Base-by-base conservation (phyloP, 2,888 invertebrate genomes). In the Euphydryas editha region DNA sequence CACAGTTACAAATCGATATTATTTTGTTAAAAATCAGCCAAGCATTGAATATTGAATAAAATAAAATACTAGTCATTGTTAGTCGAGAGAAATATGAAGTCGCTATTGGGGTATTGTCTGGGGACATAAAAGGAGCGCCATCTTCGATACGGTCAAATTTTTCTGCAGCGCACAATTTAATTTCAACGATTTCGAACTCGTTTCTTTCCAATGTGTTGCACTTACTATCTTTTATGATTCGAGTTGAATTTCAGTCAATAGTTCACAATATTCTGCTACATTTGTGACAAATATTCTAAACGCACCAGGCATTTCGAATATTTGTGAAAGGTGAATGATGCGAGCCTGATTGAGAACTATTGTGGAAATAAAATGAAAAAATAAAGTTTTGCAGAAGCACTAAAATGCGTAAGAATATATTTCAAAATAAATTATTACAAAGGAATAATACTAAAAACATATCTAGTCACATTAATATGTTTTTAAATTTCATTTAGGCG, bases 81-180 rank as follows among this genome's bases (percentile, higher is more conserved):
- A 81, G 83, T 81, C 75, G 81, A 79, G 85, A 84, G 85, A 88
- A 88, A 88, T 87, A 89, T 87, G 86, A 82, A 83, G 82, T 81
- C 79, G 82, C 80, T 81, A 78, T 83, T 82, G 76, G 79, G 1
- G 80, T 76, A 86, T 89, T 88, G 89, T 90, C 80, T 84, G 85
- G 72, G 71, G 76, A 76, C 76, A 85, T 83, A 87, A 88, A 85
- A 83, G 78, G 70, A 17, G 49, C 39, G 51, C 76, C 60, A 78
- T 76, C 77, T 81, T 76, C 78, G 74, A 73, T 36, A 79, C 73
- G 75, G 73, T 63, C 78, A 75, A 84, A 84, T 83, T 84, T 83
- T 81, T 78, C 56, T 44, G 74, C 76, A 81, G 84, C 82, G 85
- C 83, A 84, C 84, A 87, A 87, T 86, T 86, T 87, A 83, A 88